Conservation (phyloP, 2,888 invertebrate species). For the Cheilosia urbana region DNA sequence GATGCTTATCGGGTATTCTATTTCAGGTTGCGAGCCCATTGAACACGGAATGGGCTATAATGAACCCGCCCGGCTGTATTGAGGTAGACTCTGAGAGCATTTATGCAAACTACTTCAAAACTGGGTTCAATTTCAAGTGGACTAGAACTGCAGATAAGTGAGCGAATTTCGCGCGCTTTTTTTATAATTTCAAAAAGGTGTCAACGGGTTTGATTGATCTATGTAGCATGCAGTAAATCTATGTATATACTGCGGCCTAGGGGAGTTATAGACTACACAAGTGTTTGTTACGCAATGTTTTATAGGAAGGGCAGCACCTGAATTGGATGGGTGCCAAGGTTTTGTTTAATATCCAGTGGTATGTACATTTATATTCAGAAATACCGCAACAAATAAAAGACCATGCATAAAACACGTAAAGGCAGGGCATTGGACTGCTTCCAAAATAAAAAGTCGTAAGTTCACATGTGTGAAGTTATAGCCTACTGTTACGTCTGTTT, state of each 20-base stretch:
- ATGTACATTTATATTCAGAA: not conserved
- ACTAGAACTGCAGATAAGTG: not conserved
- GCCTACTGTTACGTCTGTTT: too few relatives aligned
- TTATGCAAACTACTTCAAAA: conserved; percentile 21
- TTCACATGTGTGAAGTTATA: not conserved
- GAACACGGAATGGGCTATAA: conserved; percentile 2
- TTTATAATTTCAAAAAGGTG: not conserved
- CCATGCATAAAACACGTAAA: not conserved
- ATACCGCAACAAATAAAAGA: not conserved
- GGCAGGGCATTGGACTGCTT: conserved; percentile 1
- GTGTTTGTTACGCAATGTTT: conserved; percentile 8
- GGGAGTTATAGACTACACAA: not conserved
- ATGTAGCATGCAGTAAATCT: not conserved
- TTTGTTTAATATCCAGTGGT: not conserved
- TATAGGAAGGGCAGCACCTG: not conserved
- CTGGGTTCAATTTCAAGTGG: conserved; percentile 7
- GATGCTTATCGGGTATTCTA: conserved; percentile 68
- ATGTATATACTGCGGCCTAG: too few relatives aligned
- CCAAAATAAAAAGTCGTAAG: not conserved
- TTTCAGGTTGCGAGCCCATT: conserved; percentile 44
- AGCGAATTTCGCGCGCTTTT: not conserved
- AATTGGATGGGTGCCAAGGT: conserved; percentile 20
- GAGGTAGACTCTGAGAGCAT: conserved; percentile 3
- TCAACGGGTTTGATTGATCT: not conserved
- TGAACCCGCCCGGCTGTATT: not conserved